Conservation (phyloP, 1,140 invertebrate species). For the Papilio aristodemus region DNA sequence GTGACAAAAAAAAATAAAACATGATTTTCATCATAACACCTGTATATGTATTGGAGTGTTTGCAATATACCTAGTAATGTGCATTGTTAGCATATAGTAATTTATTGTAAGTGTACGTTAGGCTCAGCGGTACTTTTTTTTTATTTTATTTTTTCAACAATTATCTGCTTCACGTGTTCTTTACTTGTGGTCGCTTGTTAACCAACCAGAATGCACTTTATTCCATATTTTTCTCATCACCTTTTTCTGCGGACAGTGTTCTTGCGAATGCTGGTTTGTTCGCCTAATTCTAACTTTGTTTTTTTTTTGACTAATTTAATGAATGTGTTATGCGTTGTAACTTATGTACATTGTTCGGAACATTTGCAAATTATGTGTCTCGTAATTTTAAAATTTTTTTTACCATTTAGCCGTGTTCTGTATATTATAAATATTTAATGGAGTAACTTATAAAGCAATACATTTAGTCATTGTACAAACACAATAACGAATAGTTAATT, state of each 20-base stretch:
- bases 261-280: constrained; percentile 27
- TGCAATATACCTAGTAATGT: constrained; percentile 54
- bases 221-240: constrained; percentile 42
- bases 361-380: constrained; percentile 29
- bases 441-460: constrained; percentile 50
- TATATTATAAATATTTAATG: constrained; percentile 39
- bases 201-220: constrained; percentile 64
- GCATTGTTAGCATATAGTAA: constrained; percentile 76
- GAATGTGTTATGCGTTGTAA: constrained; percentile 26
- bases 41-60: constrained; percentile 37
- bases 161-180: constrained; percentile 55
- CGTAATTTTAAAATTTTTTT: not conserved
- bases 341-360: constrained; percentile 33
- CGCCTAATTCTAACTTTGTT: constrained; percentile 23
- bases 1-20: no score
- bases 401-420: constrained; percentile 37
- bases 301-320: constrained; percentile 31
- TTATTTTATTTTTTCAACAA: constrained; percentile 46
- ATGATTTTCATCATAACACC: not conserved
- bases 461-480: constrained; percentile 51
- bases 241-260: constrained; percentile 40
- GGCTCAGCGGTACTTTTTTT: constrained; percentile 62
- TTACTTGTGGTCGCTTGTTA: constrained; percentile 66
- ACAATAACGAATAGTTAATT: constrained; percentile 37
- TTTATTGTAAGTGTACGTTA: constrained; percentile 76